Evolutionary conservation across 2,797 vertebrate species (phyloP).

Genomic region (Hypotaenidia okinawae): DNA sequence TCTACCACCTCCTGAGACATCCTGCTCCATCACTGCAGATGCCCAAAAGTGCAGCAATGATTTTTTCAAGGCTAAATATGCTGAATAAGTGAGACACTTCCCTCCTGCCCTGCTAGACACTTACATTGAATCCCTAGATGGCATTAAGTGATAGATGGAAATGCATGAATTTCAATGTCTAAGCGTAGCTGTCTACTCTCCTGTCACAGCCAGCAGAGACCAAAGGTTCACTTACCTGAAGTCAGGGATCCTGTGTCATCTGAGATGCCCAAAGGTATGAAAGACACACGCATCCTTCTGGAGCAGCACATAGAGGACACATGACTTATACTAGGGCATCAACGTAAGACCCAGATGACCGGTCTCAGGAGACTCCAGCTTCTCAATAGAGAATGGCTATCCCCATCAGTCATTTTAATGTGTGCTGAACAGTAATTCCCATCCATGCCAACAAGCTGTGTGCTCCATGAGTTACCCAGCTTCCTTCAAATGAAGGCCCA

Average conservation of each 20-base stretch:
- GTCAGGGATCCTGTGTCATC: not conserved
- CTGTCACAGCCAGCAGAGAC: not conserved
- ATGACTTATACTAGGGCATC: not conserved
- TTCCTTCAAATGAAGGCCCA: not conserved
- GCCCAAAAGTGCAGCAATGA: not conserved
- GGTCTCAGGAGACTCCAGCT: not conserved
- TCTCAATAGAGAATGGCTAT: not conserved
- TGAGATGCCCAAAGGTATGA: not conserved
- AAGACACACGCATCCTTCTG: not conserved
- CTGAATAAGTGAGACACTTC: not conserved
- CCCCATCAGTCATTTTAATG: not conserved
- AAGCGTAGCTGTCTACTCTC: accelerated
- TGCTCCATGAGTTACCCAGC: not conserved
- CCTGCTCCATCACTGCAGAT: accelerated
- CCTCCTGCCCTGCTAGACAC: not conserved
- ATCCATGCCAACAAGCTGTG: not conserved
- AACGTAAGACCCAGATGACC: accelerated
- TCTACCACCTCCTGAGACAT: not conserved
- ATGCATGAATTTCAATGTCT: not conserved
- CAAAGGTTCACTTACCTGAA: not conserved
- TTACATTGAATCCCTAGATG: not conserved
- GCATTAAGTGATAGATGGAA: not conserved
- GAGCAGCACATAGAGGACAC: not conserved
- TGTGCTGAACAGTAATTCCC: not conserved
- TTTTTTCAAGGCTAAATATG: not conserved